Conservation (phyloP, 2,888 invertebrate genomes). For the Didymodactylos carnosus region DNA sequence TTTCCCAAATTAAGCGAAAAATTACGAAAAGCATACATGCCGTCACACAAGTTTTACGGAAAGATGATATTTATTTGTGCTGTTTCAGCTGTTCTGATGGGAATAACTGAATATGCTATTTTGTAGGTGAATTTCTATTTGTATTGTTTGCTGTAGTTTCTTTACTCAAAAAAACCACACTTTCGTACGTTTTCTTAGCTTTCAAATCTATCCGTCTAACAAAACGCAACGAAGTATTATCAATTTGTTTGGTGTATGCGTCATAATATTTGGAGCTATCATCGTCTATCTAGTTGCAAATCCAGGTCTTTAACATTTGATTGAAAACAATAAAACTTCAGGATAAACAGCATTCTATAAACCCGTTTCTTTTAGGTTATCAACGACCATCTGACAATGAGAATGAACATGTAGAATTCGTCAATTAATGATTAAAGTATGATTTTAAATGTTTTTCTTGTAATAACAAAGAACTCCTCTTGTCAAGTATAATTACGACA, state of each 20-base stretch:
- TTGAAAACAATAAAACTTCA: too few species aligned
- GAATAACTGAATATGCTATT: constrained; percentile 46
- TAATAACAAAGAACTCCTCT: too few species aligned
- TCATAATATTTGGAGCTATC: neutral
- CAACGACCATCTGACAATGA: neutral
- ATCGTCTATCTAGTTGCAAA: neutral
- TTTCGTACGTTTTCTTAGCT: neutral
- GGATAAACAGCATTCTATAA: too few species aligned
- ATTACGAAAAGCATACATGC: constrained; percentile 47
- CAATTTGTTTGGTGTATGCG: neutral
- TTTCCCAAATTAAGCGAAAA: constrained; percentile 49
- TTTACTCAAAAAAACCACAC: neutral
- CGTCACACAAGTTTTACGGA: constrained; percentile 36
- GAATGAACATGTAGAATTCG: neutral
- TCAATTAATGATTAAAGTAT: too few species aligned
- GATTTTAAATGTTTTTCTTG: too few species aligned
- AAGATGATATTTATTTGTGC: constrained; percentile 50
- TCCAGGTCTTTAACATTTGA: too few species aligned
- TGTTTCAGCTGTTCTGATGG: constrained; percentile 48
- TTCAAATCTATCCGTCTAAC: neutral
- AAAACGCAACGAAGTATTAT: neutral
- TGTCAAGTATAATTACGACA: too few species aligned
- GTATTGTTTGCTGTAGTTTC: neutral
- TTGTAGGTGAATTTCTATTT: neutral
- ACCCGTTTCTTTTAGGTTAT: too few species aligned